Evolutionary conservation across 1,140 invertebrate genomes (phyloP).

Genomic region (Drosophila sp.): DNA sequence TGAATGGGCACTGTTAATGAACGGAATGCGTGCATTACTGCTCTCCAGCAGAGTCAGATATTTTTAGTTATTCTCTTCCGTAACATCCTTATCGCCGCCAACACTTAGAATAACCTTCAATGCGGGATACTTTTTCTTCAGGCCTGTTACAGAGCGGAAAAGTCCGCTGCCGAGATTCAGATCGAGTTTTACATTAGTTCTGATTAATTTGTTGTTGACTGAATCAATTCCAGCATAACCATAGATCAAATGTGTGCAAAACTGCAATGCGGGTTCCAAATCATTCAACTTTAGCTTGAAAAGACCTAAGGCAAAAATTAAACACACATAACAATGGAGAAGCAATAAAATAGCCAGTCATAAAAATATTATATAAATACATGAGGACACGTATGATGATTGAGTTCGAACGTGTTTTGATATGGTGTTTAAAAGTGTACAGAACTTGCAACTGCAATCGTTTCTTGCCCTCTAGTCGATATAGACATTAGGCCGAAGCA

Average conservation of each 20-base stretch:
- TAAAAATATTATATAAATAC: too few species aligned
- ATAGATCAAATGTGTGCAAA: conserved; percentile 94
- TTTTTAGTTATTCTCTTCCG: conserved; percentile 84
- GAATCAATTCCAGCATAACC: conserved; percentile 93
- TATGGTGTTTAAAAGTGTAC: too few species aligned
- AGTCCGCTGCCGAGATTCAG: conserved; percentile 89
- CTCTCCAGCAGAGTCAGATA: conserved; percentile 88
- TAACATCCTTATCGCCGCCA: conserved; percentile 89
- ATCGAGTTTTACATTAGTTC: conserved; percentile 89
- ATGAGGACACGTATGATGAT: too few species aligned
- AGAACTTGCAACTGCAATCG: too few species aligned
- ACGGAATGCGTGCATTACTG: conserved; percentile 89
- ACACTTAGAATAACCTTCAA: conserved; percentile 92
- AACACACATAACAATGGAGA: too few species aligned
- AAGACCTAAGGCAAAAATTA: conserved; percentile 86
- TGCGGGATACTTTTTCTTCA: conserved; percentile 90
- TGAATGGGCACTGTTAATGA: conserved; percentile 90
- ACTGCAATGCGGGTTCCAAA: conserved; percentile 89
- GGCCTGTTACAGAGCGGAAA: conserved; percentile 88
- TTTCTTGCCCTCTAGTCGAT: too few species aligned
- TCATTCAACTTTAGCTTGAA: conserved; percentile 91
- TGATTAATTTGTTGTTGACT: conserved; percentile 88
- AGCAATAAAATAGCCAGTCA: too few species aligned
- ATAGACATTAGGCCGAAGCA: too few species aligned
- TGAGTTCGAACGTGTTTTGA: too few species aligned